Conservation (phyloP, 2,888 invertebrate species). For the Caenorhabditis sp. region DNA sequence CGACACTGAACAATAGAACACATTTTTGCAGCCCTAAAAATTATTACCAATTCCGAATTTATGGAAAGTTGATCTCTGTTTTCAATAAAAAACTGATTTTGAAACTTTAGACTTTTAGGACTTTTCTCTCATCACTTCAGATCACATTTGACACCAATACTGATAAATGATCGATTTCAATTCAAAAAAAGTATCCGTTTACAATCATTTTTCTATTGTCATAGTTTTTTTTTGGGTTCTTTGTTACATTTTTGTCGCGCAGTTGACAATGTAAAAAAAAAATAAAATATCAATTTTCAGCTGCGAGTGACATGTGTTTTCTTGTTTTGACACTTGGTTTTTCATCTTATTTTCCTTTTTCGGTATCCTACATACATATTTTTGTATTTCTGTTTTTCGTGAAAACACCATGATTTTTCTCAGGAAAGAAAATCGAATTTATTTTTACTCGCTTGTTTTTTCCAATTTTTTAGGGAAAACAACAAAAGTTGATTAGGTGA, state of each 20-base stretch:
- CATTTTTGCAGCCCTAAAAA: no score
- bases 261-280: not conserved
- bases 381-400: not conserved
- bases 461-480: not conserved
- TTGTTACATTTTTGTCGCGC: not conserved
- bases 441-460: not conserved
- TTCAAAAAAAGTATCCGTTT: not conserved
- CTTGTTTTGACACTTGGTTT: not conserved
- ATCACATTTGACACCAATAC: no score
- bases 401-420: not conserved
- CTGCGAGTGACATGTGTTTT: slow-evolving; percentile 4
- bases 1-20: no score
- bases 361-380: not conserved
- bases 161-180: not conserved
- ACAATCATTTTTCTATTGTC: not conserved
- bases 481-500: slow-evolving; percentile 5
- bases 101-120: no score
- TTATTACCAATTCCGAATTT: no score
- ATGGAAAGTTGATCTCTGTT: no score
- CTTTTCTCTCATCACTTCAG: no score
- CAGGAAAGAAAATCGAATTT: no score
- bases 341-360: not conserved
- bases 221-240: not conserved
- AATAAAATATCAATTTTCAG: slow-evolving; percentile 3
- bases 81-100: no score